A percentile compares a stretch with the other conserved stretches of the same genome.
Conservation (phyloP, 2,888 invertebrate species). For the Hofmannophila pseudospretella region DNA sequence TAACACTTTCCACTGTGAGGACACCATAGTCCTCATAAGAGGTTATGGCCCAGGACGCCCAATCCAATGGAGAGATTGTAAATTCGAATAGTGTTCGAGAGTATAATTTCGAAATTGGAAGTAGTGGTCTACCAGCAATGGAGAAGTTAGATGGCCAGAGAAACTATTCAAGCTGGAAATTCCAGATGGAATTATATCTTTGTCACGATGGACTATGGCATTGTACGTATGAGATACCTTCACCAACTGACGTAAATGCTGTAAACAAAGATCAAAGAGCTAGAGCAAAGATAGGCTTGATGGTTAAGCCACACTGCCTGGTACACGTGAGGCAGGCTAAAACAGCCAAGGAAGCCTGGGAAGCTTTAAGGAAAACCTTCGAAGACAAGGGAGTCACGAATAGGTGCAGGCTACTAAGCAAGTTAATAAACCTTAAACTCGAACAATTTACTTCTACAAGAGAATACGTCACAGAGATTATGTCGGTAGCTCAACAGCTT, state of each 20-base stretch:
- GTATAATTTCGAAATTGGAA: too few relatives aligned
- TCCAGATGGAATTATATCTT: background rate
- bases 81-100: too few relatives aligned
- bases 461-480: background rate
- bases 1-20: too few relatives aligned
- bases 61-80: too few relatives aligned
- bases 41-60: too few relatives aligned
- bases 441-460: background rate
- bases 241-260: background rate
- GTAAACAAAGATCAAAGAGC: background rate
- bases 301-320: constrained; percentile 1
- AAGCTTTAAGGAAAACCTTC: background rate
- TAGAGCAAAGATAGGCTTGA: constrained; percentile 1
- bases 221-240: background rate
- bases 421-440: background rate
- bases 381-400: constrained; percentile 1
- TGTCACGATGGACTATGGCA: background rate
- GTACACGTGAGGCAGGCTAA: background rate
- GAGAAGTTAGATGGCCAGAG: background rate
- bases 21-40: too few relatives aligned
- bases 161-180: background rate
- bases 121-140: constrained; percentile 1
- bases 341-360: background rate
- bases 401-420: background rate
- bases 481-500: background rate